These are phyloP conservation scores for Pantherophis guttatus DNA, from an alignment of 2,113 vertebrate species.

Conservation along the genomic window DNA sequence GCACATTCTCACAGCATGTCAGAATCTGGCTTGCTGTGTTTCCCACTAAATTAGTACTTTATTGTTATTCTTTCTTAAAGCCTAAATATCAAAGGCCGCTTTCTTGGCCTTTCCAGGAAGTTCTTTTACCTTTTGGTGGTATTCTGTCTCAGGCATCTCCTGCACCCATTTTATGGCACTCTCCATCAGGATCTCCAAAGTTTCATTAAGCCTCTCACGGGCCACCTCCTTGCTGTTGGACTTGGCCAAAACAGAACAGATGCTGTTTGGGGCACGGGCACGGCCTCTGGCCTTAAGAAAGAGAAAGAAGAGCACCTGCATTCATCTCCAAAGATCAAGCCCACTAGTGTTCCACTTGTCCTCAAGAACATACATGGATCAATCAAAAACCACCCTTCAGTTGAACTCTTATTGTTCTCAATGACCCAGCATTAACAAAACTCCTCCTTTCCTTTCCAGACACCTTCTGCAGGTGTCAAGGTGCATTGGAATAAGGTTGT, in stretches of 20 bases:
- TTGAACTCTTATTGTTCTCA: background rate
- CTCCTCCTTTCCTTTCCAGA: background rate
- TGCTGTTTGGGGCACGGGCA: conserved; percentile 78
- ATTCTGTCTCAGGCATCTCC: conserved; percentile 69
- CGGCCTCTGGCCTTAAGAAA: conserved; percentile 81
- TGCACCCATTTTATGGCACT: conserved; percentile 76
- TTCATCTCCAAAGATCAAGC: background rate
- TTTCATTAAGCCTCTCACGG: conserved; percentile 79
- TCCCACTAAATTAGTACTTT: background rate
- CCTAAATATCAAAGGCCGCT: background rate
- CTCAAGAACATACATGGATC: background rate
- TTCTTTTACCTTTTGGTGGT: conserved; percentile 58
- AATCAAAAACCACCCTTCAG: background rate
- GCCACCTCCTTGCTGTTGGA: conserved; percentile 73
- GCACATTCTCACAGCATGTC: background rate
- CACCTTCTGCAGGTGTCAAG: background rate
- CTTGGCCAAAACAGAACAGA: conserved; percentile 83
- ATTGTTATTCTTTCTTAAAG: background rate
- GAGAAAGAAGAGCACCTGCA: background rate
- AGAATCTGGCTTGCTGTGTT: background rate
- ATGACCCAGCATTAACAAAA: background rate
- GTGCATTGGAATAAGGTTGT: background rate
- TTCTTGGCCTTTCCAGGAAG: background rate
- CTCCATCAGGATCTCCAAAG: conserved; percentile 76
- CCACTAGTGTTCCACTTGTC: background rate